Evolutionary conservation across 1,140 invertebrate genomes (phyloP).

Genomic region (Temnothorax nylanderi): DNA sequence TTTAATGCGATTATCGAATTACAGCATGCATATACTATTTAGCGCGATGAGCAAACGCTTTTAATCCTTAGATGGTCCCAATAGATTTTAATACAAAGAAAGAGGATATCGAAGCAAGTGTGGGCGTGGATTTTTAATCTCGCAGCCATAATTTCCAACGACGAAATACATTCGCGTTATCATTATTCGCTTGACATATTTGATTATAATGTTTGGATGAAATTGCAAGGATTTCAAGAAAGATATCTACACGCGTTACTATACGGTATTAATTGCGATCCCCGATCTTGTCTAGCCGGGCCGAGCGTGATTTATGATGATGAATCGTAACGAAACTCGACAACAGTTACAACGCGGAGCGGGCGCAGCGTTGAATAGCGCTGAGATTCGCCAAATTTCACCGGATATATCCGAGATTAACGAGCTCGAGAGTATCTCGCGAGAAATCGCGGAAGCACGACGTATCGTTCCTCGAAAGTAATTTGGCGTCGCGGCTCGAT

Average conservation of each 20-base stretch:
- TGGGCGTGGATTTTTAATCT: not conserved
- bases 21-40: not conserved
- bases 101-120: not conserved
- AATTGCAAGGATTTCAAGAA: slow-evolving; percentile 33
- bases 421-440: slow-evolving; percentile 41
- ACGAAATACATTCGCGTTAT: not conserved
- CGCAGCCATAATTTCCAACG: not conserved
- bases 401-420: slow-evolving; percentile 60
- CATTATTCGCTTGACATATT: not conserved
- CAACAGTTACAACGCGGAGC: slow-evolving; percentile 24
- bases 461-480: slow-evolving; percentile 49
- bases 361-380: slow-evolving; percentile 22
- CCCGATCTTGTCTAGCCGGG: slow-evolving; percentile 34
- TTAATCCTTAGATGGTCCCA: not conserved
- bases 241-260: slow-evolving; percentile 32
- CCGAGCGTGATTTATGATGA: slow-evolving; percentile 58
- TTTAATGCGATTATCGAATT: slow-evolving; percentile 19
- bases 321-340: slow-evolving; percentile 58
- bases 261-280: slow-evolving; percentile 49
- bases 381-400: slow-evolving; percentile 56
- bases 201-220: slow-evolving; percentile 35
- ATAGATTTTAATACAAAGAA: not conserved
- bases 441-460: slow-evolving; percentile 55
- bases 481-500: slow-evolving; percentile 49
- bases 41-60: not conserved